A percentile compares a stretch with the other conserved stretches of the same genome.
Conservation (phyloP, 2,797 vertebrate species). For the Caiman crocodilus region DNA sequence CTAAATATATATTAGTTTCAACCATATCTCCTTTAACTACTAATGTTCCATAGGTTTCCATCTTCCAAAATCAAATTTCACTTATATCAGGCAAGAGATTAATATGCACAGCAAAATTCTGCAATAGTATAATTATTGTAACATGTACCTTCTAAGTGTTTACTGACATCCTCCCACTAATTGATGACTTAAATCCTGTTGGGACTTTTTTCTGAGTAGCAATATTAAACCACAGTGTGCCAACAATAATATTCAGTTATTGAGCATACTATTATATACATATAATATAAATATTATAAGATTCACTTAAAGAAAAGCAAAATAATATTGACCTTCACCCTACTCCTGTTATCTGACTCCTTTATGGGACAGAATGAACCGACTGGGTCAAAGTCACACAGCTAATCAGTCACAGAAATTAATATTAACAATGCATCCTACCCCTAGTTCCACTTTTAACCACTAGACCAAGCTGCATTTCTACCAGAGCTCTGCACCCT, state of each 20-base stretch:
- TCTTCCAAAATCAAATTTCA: not conserved
- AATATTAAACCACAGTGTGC: not conserved
- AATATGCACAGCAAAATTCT: not conserved
- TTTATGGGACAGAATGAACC: not conserved
- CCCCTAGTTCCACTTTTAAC: not conserved
- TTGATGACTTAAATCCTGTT: not conserved
- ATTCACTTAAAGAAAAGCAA: not conserved
- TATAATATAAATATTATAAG: too few species aligned
- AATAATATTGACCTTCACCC: not conserved
- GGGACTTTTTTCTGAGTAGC: not conserved
- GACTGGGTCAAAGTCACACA: not conserved
- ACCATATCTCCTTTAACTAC: not conserved
- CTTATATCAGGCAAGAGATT: not conserved
- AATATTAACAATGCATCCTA: not conserved
- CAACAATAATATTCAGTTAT: not conserved
- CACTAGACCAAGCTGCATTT: not conserved
- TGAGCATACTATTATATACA: not conserved
- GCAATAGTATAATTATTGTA: not conserved
- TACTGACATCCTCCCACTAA: not conserved
- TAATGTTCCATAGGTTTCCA: not conserved
- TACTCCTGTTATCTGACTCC: not conserved
- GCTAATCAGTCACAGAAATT: not conserved
- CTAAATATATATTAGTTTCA: not conserved
- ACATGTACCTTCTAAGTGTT: not conserved
- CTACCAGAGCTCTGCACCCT: too few species aligned